These are phyloP conservation scores for Agrypnus murinus DNA, from an alignment of 2,888 invertebrate genomes.

Conservation along the genomic window DNA sequence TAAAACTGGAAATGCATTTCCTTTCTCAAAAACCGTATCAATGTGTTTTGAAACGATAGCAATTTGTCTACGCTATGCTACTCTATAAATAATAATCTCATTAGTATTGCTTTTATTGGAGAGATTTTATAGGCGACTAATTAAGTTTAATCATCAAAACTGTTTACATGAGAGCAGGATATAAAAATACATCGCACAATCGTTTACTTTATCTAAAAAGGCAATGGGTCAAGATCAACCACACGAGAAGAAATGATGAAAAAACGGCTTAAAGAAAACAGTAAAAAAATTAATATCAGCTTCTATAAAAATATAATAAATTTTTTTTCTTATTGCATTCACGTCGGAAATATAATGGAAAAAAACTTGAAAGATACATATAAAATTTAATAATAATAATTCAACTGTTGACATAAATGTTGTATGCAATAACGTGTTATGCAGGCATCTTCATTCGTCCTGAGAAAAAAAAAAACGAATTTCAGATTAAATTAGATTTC, in stretches of 20 bases:
- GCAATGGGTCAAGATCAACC: conserved; percentile 45
- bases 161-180: conserved; percentile 36
- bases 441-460: conserved; percentile 13
- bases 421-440: conserved; percentile 22
- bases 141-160: conserved; percentile 25
- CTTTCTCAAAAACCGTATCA: too few relatives aligned
- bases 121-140: background rate
- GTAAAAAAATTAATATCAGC: conserved; percentile 3
- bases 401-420: conserved; percentile 24
- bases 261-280: background rate
- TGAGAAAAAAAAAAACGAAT: conserved; percentile 8
- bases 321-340: background rate
- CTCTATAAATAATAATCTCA: too few relatives aligned
- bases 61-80: too few relatives aligned
- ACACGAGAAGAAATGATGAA: background rate
- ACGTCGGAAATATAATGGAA: background rate
- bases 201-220: conserved; percentile 34
- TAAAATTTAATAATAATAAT: background rate
- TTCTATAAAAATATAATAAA: too few relatives aligned
- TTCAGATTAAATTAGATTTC: conserved; percentile 28
- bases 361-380: conserved; percentile 18
- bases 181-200: conserved; percentile 38
- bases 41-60: too few relatives aligned
- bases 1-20: conserved; percentile 6
- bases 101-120: too few relatives aligned